phyloP scores from a whole-genome alignment of 1,140 invertebrate genomes.

The Liolophura sinensis region DNA sequence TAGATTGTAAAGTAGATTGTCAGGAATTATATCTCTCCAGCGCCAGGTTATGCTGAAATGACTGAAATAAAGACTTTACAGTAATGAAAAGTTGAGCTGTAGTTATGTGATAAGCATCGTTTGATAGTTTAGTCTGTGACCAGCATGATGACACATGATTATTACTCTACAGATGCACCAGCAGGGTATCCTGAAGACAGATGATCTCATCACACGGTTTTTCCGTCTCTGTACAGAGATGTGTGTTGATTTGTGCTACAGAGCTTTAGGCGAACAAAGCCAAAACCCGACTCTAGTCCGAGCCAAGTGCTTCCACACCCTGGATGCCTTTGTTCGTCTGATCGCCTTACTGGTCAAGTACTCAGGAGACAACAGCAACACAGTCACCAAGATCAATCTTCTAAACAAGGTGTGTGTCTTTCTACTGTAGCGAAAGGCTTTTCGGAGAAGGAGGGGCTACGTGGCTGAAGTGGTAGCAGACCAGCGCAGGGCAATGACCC shows the following conservation, averaged over 20 bases:
- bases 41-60: too few species aligned
- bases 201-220: conserved; percentile 95
- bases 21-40: too few species aligned
- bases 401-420: conserved; percentile 80
- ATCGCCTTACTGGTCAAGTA: conserved; percentile 97
- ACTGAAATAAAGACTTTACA: neutral
- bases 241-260: conserved; percentile 93
- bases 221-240: conserved; percentile 96
- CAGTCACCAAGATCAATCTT: conserved; percentile 93
- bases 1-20: conserved; percentile 2
- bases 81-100: neutral
- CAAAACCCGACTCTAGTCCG: conserved; percentile 67
- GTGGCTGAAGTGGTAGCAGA: too few species aligned
- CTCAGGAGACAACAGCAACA: conserved; percentile 78
- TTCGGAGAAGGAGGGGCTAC: too few species aligned
- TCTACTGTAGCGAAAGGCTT: too few species aligned
- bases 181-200: conserved; percentile 95
- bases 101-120: neutral
- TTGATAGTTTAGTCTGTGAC: too few species aligned
- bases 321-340: conserved; percentile 93
- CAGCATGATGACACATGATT: conserved; percentile 7
- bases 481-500: too few species aligned
- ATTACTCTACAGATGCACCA: conserved; percentile 81
- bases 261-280: conserved; percentile 67
- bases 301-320: conserved; percentile 92